These are phyloP conservation scores for Agrypnus murinus DNA, from an alignment of 2,888 invertebrate species.

Conservation along the genomic window DNA sequence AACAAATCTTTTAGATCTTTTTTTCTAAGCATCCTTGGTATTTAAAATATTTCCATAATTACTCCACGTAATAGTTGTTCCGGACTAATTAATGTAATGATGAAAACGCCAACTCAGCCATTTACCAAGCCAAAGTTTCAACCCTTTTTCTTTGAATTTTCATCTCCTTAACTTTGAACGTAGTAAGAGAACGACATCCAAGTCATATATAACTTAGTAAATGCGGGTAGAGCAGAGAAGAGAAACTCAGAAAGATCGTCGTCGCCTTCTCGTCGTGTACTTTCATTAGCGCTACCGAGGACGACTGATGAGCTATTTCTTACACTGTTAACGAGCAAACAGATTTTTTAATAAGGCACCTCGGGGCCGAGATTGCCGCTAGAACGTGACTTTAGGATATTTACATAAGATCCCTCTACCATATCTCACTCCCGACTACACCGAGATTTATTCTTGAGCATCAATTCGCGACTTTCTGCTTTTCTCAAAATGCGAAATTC, in stretches of 20 bases:
- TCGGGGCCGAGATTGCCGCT: constrained; percentile 56
- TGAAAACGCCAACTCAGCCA: constrained; percentile 33
- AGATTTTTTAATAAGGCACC: constrained; percentile 64
- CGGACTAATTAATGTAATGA: constrained; percentile 41
- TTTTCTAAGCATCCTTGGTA: too few relatives aligned
- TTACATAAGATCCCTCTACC: constrained; percentile 58
- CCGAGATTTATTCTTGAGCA: constrained; percentile 40
- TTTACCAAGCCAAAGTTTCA: constrained; percentile 40
- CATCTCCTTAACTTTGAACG: constrained; percentile 36
- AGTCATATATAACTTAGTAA: constrained; percentile 46
- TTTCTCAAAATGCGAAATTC: constrained; percentile 19
- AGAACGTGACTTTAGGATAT: constrained; percentile 60
- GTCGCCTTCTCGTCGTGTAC: constrained; percentile 57
- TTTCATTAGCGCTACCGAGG: constrained; percentile 61
- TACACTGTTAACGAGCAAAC: constrained; percentile 63
- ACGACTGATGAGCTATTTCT: constrained; percentile 61
- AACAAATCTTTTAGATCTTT: too few relatives aligned
- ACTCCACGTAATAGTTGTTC: constrained; percentile 42
- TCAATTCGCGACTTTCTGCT: constrained; percentile 35
- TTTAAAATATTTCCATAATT: constrained; percentile 29
- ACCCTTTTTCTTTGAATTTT: constrained; percentile 50
- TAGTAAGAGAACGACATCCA: constrained; percentile 29
- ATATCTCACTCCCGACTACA: constrained; percentile 41
- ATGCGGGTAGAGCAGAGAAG: constrained; percentile 53
- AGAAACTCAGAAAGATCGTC: constrained; percentile 56